Base-by-base conservation (phyloP, 2,888 invertebrate genomes). In the Nomada hirtipes region DNA sequence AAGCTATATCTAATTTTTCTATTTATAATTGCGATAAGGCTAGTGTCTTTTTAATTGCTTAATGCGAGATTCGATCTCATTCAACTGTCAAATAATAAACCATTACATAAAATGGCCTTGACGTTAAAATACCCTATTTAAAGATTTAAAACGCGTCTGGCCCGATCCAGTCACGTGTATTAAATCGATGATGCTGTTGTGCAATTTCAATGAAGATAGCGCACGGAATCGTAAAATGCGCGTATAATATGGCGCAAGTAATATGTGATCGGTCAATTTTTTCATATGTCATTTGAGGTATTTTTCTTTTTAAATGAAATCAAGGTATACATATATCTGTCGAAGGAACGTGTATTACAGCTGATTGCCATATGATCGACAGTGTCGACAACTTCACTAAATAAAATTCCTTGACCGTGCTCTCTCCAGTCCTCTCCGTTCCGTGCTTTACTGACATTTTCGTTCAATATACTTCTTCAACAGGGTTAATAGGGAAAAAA, bases 331-430 rank as follows among this genome's bases (percentile, higher is more conserved):
- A 60, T 72, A 69, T 65, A 60, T 76, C 47, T 26, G 69, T 73
- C 42, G 76, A 53, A 63, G 69, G 78, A 83, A 68, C 72, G 76
- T 78, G 86, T 77, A 79, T 81, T 83, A 91, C 92, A 92, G 92
- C 92, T 92, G 92, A 92, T 89, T 89, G 87, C 89, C 92, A 92
- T 91, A 92, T 92, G 92, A 92, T 92, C 90, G 89, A 36, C 85
- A 89, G 74, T 42, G 77, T 50, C 29, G 86, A 82, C 90, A 92
- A 91, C 90, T 4, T 57, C n/a, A 0, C 3, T 1, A 9, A 50
- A 64, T 67, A 70, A 86, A 78, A 78, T 68, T 73, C 44, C 74
- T 76, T 4, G 11, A 4, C 4, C 1, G 26, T 20, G 13, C 20
- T 13, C 1, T 18, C 11, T 11, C 44, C 29, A 10, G 2, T 52